A percentile compares a stretch with the other conserved stretches of the same genome.
These are phyloP conservation scores for Acromyrmex charruanus DNA, from an alignment of 1,140 invertebrate species.

Conservation along the genomic window DNA sequence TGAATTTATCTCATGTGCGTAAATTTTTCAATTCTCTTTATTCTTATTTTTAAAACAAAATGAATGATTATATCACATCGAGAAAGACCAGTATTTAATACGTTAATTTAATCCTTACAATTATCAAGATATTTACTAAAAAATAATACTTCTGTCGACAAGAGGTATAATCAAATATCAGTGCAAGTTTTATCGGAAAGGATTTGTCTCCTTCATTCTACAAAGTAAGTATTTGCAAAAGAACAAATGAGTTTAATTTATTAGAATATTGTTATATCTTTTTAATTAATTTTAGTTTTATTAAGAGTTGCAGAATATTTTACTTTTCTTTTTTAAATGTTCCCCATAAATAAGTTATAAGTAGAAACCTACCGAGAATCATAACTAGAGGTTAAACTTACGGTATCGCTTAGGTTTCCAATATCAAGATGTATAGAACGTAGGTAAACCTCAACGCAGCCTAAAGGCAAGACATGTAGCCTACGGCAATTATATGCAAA, in stretches of 20 bases:
- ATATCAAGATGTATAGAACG: slow-evolving; percentile 68
- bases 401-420: slow-evolving; percentile 43
- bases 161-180: background rate
- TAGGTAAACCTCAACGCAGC: slow-evolving; percentile 59
- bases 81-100: background rate
- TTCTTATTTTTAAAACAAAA: background rate
- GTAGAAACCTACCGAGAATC: background rate
- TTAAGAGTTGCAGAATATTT: background rate
- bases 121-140: slow-evolving; percentile 9
- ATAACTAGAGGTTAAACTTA: background rate
- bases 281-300: background rate
- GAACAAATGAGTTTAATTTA: background rate
- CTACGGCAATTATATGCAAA: slow-evolving; percentile 79
- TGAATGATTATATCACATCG: slow-evolving; percentile 28
- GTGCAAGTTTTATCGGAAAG: background rate
- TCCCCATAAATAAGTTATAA: slow-evolving; percentile 22
- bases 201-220: background rate
- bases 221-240: background rate
- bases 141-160: slow-evolving; percentile 1
- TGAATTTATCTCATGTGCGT: too few relatives aligned
- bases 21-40: too few relatives aligned
- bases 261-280: background rate
- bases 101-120: background rate
- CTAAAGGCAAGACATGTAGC: slow-evolving; percentile 60
- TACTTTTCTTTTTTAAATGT: background rate